A percentile compares a stretch with the other conserved stretches of the same genome.
Conservation (phyloP, 2,888 invertebrate species). For the Papilio demoleus region DNA sequence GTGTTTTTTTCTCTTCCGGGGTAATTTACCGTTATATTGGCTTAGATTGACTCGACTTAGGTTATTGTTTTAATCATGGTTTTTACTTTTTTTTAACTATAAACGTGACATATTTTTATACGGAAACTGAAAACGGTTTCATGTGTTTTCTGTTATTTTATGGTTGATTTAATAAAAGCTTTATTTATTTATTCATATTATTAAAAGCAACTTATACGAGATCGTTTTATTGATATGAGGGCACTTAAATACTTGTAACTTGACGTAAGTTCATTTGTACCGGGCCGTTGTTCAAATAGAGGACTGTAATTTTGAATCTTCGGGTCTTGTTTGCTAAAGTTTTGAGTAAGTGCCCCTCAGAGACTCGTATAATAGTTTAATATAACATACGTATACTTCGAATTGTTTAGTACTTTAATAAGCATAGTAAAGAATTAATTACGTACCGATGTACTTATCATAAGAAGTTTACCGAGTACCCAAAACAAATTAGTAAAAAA, state of each 20-base stretch:
- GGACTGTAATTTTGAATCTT: slow-evolving; percentile 24
- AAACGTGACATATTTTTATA: too few relatives aligned
- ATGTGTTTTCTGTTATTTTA: too few relatives aligned
- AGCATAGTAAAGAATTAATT: not conserved
- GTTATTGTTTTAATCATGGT: not conserved
- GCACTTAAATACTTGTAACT: slow-evolving; percentile 27
- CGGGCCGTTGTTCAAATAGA: slow-evolving; percentile 25
- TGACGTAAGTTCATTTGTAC: slow-evolving; percentile 24
- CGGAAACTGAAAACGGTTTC: too few relatives aligned
- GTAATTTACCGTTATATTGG: slow-evolving; percentile 25
- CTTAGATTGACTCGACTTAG: slow-evolving; percentile 9
- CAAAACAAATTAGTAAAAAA: too few relatives aligned
- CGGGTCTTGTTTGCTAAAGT: slow-evolving; percentile 28
- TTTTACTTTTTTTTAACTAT: not conserved
- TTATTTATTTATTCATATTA: not conserved
- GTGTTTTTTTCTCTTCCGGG: slow-evolving; percentile 27
- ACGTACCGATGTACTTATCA: not conserved
- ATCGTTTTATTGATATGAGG: slow-evolving; percentile 15
- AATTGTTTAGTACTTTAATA: slow-evolving; percentile 3
- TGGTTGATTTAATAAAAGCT: too few relatives aligned
- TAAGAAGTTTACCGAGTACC: not conserved
- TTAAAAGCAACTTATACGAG: not conserved
- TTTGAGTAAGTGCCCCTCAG: slow-evolving; percentile 21
- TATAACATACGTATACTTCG: slow-evolving; percentile 4
- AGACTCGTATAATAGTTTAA: slow-evolving; percentile 9